Percentiles rank a stretch among this genome's conserved stretches.
These are phyloP conservation scores for Heliconius melpomene DNA, from an alignment of 1,140 invertebrate species.

Conservation along the genomic window DNA sequence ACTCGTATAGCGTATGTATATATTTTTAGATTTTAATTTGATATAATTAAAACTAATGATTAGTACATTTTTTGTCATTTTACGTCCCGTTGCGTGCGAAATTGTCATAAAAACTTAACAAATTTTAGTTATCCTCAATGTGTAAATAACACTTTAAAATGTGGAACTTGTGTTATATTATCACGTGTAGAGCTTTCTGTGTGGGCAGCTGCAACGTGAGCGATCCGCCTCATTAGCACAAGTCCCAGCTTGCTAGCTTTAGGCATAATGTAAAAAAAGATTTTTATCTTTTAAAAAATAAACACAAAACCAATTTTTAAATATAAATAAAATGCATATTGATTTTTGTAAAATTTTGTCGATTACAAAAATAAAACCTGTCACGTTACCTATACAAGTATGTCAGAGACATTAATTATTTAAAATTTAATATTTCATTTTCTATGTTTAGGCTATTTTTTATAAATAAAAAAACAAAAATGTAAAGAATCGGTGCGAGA, in stretches of 20 bases:
- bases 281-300: slow-evolving; percentile 18
- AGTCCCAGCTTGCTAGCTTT: slow-evolving; percentile 17
- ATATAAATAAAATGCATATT: neutral
- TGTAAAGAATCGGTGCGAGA: too few relatives aligned
- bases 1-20: too few relatives aligned
- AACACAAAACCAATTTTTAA: neutral
- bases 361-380: neutral
- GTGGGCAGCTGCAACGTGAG: slow-evolving; percentile 20
- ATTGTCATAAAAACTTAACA: neutral
- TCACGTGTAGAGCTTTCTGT: slow-evolving; percentile 17
- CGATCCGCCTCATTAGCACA: slow-evolving; percentile 34
- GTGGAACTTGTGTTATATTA: neutral
- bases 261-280: slow-evolving; percentile 16
- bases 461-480: too few relatives aligned
- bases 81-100: neutral
- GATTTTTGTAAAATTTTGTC: neutral
- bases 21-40: too few relatives aligned
- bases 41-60: too few relatives aligned
- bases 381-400: neutral
- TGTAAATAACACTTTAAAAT: neutral
- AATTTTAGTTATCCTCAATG: neutral
- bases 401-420: neutral
- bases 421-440: neutral
- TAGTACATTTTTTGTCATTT: neutral
- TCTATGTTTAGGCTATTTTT: neutral